Percentiles rank a stretch among this genome's conserved stretches.
phyloP scores from a whole-genome alignment of 2,888 invertebrate genomes.

The Brenthis ino region DNA sequence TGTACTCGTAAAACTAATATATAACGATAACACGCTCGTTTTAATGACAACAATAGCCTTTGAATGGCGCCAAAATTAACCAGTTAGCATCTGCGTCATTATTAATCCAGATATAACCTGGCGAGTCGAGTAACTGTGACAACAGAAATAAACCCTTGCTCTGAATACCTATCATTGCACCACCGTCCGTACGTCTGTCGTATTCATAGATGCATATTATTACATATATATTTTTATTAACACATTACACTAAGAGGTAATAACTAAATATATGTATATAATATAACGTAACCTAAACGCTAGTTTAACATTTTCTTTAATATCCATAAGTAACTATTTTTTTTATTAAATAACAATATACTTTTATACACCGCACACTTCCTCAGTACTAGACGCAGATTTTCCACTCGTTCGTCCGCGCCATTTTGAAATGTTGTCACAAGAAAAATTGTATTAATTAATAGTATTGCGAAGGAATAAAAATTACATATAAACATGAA shows the following conservation, averaged over 20 bases:
- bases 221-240: neutral
- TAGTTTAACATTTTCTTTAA: no score
- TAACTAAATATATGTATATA: no score
- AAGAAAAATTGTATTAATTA: no score
- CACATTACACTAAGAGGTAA: no score
- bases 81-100: conserved; percentile 76
- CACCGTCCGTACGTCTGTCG: conserved; percentile 55
- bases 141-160: conserved; percentile 75
- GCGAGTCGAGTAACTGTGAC: conserved; percentile 68
- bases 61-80: conserved; percentile 68
- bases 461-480: neutral
- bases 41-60: conserved; percentile 69
- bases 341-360: no score
- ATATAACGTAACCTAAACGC: no score
- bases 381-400: no score
- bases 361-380: no score
- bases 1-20: conserved; percentile 26
- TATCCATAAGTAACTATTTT: no score
- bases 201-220: conserved; percentile 34
- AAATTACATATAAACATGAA: neutral
- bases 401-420: no score
- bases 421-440: no score
- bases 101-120: conserved; percentile 73
- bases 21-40: conserved; percentile 23
- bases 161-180: conserved; percentile 67